phyloP scores from a whole-genome alignment of 2,113 vertebrate genomes.

The Crotalus helleri region DNA sequence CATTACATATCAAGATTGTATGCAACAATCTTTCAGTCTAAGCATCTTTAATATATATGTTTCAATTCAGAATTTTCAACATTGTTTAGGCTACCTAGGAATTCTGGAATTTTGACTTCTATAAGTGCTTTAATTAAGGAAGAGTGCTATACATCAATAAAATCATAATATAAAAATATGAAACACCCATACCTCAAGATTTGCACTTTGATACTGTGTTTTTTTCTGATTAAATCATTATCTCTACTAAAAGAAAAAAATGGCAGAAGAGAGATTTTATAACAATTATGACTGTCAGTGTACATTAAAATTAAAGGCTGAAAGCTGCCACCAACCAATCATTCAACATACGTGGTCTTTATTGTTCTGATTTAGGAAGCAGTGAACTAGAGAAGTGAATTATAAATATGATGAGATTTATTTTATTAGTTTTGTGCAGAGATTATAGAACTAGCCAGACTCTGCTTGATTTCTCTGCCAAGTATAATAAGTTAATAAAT shows the following conservation, averaged over 20 bases:
- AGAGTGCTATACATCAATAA: neutral
- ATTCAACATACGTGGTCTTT: neutral
- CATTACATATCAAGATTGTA: neutral
- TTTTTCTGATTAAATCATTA: neutral
- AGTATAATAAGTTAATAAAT: constrained; percentile 2
- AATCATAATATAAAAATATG: neutral
- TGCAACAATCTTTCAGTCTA: neutral
- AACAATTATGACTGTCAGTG: neutral
- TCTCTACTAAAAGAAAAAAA: neutral
- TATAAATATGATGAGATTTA: neutral
- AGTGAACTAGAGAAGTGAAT: neutral
- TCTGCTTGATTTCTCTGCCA: neutral
- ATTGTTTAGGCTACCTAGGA: neutral
- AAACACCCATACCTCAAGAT: neutral
- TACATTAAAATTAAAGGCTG: neutral
- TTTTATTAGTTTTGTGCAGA: constrained; percentile 1
- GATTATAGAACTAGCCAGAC: constrained; percentile 4
- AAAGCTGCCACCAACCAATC: neutral
- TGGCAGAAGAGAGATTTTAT: neutral
- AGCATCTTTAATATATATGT: neutral
- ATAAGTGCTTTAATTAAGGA: neutral
- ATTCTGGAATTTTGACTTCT: neutral
- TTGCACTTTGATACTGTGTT: neutral
- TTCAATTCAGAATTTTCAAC: neutral
- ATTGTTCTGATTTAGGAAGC: neutral